These are phyloP conservation scores for Ammodytes marinus DNA, from an alignment of 2,113 vertebrate genomes.

Conservation along the genomic window DNA sequence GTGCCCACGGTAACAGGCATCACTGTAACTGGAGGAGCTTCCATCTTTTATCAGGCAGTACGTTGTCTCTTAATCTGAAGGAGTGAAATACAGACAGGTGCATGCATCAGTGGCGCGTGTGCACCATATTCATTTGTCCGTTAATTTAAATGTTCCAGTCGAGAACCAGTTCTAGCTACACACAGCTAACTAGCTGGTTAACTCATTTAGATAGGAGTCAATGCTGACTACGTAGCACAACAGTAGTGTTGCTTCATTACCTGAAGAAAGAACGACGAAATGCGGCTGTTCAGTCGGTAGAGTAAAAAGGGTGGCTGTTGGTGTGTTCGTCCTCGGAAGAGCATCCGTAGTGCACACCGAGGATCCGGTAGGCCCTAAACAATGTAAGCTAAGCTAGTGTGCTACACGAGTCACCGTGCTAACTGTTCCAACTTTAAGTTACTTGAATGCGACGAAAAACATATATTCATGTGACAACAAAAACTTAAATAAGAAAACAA, in stretches of 20 bases:
- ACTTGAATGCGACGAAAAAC: neutral
- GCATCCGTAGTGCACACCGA: slow-evolving; percentile 4
- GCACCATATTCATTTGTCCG: neutral
- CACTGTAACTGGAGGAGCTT: slow-evolving; percentile 94
- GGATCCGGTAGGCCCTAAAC: neutral
- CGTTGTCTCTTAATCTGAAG: neutral
- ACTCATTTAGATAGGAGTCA: neutral
- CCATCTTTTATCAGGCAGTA: slow-evolving; percentile 81
- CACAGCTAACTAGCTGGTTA: neutral
- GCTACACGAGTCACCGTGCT: neutral
- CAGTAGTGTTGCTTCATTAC: slow-evolving; percentile 1
- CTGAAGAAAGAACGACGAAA: neutral
- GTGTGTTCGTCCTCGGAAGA: neutral
- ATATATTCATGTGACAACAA: neutral
- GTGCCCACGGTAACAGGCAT: slow-evolving; percentile 94
- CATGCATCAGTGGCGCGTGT: too few relatives aligned
- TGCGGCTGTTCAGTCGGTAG: neutral
- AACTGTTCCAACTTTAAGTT: neutral
- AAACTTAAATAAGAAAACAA: neutral
- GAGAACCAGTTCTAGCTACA: neutral
- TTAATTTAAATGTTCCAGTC: neutral
- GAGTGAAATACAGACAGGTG: neutral
- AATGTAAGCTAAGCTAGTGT: neutral
- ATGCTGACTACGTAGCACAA: neutral
- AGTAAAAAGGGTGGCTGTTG: neutral